A percentile compares a stretch with the other conserved stretches of the same genome.
Conservation (phyloP, 2,797 vertebrate genomes). For the Dromococcyx pavoninus region DNA sequence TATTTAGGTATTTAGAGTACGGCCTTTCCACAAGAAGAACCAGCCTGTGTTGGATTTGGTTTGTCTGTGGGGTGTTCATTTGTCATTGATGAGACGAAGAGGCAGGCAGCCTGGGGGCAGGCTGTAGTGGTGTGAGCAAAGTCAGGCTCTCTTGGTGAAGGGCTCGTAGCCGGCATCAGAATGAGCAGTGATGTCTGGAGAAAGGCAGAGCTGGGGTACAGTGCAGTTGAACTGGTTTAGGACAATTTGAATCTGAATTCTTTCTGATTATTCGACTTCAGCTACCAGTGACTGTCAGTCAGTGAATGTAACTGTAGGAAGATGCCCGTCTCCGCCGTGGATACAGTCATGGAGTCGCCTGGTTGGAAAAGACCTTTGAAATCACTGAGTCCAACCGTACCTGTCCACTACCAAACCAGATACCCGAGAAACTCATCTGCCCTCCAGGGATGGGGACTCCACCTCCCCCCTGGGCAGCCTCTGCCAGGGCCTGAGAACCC, state of each 20-base stretch:
- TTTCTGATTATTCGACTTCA: neutral
- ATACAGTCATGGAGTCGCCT: neutral
- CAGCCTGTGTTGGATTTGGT: neutral
- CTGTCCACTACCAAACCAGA: no score
- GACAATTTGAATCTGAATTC: neutral
- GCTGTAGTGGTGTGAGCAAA: neutral
- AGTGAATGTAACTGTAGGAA: neutral
- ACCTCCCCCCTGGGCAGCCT: no score
- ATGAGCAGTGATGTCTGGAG: neutral
- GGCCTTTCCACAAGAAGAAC: neutral
- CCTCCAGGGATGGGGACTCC: no score
- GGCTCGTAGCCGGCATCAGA: neutral
- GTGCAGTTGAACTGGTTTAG: neutral
- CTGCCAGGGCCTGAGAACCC: no score
- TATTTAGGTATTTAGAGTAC: neutral
- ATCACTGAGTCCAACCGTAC: no score
- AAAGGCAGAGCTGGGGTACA: neutral
- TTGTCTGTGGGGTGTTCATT: constrained; percentile 28
- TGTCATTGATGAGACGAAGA: neutral
- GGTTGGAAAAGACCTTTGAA: no score
- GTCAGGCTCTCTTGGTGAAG: neutral
- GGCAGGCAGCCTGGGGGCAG: neutral
- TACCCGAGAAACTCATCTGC: no score
- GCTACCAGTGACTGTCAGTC: neutral
- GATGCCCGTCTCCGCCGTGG: neutral